phyloP scores from a whole-genome alignment of 2,888 invertebrate genomes.

The Spodoptera picta region DNA sequence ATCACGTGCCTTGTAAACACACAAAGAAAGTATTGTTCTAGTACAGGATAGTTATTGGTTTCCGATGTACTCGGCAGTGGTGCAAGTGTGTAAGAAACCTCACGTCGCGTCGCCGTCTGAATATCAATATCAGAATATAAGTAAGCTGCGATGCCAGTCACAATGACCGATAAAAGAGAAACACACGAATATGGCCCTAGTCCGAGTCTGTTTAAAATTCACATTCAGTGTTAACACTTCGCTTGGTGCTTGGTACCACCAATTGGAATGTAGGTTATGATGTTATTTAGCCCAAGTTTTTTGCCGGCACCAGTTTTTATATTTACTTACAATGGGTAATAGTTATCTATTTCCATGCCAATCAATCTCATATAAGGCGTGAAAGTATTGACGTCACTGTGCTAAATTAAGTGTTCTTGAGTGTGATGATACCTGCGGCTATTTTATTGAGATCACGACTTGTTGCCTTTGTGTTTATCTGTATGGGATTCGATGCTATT shows the following conservation, averaged over 20 bases:
- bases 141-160: constrained; percentile 76
- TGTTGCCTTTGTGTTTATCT: constrained; percentile 58
- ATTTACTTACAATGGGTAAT: constrained; percentile 74
- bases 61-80: constrained; percentile 71
- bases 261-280: constrained; percentile 87
- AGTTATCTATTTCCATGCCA: constrained; percentile 86
- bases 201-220: constrained; percentile 82
- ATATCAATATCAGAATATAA: constrained; percentile 86
- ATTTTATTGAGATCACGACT: constrained; percentile 66
- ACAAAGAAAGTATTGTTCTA: constrained; percentile 57
- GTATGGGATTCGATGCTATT: constrained; percentile 37
- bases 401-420: constrained; percentile 76
- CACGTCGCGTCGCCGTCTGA: constrained; percentile 79
- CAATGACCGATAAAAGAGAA: constrained; percentile 85
- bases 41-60: constrained; percentile 72
- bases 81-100: constrained; percentile 78
- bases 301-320: constrained; percentile 83
- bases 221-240: constrained; percentile 76
- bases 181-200: constrained; percentile 85
- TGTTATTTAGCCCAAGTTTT: constrained; percentile 85
- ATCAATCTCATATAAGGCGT: constrained; percentile 84
- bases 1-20: constrained; percentile 49
- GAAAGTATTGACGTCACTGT: constrained; percentile 85
- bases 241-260: constrained; percentile 75
- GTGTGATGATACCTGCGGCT: constrained; percentile 64